Evolutionary conservation across 2,797 vertebrate species (phyloP).

Genomic region (Myotis daubentonii): DNA sequence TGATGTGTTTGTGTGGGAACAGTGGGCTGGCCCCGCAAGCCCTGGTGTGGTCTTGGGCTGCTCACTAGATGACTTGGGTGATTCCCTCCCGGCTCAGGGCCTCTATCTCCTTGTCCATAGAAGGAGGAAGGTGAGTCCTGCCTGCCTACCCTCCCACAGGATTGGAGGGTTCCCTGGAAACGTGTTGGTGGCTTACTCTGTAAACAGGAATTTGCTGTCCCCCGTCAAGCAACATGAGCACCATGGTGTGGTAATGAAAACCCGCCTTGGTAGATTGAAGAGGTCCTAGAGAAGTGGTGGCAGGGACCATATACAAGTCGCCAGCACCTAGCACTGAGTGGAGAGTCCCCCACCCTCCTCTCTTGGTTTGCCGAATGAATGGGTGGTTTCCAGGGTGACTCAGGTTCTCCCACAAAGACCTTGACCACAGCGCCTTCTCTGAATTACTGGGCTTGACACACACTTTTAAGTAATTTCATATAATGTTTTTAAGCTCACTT

Average conservation of each 20-base stretch:
- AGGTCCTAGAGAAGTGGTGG: background rate
- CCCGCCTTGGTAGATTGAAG: accelerated
- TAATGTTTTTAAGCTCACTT: background rate
- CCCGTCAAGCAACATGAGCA: background rate
- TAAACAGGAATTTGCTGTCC: background rate
- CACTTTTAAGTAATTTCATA: background rate
- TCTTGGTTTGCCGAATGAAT: background rate
- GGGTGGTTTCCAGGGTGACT: background rate
- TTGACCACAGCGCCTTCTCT: background rate
- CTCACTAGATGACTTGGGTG: too few species aligned
- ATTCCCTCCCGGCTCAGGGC: background rate
- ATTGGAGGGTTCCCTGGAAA: background rate
- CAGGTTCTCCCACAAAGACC: background rate
- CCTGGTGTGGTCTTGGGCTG: background rate
- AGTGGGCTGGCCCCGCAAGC: background rate
- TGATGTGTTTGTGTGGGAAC: accelerated
- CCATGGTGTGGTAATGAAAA: background rate
- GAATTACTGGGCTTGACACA: background rate
- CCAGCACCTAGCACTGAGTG: background rate
- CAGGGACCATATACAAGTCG: background rate
- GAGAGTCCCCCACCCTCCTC: background rate
- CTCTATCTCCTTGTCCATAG: background rate
- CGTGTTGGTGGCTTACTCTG: accelerated
- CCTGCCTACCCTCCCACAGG: too few species aligned
- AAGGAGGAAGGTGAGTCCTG: background rate